A percentile compares a stretch with the other conserved stretches of the same genome.
Conservation (phyloP, 2,888 invertebrate species). For the Scelioninae gen. 1 region DNA sequence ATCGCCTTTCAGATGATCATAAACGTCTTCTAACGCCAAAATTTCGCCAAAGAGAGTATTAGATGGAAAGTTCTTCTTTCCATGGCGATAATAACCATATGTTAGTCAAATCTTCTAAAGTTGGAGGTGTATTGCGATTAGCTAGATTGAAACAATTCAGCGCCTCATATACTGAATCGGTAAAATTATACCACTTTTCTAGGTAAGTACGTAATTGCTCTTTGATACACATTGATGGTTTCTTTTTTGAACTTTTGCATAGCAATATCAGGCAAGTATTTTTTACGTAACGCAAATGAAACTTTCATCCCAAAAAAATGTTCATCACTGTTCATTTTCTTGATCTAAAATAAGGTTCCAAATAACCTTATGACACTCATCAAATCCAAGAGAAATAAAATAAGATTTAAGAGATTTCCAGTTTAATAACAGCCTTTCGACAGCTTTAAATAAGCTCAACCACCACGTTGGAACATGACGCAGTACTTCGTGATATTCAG, state of each 20-base stretch:
- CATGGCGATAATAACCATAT: slow-evolving; percentile 6
- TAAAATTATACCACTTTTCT: slow-evolving; percentile 19
- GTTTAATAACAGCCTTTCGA: slow-evolving; percentile 1
- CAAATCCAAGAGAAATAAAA: neutral
- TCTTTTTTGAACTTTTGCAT: slow-evolving; percentile 3
- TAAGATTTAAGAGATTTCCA: slow-evolving; percentile 3
- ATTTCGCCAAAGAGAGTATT: slow-evolving; percentile 14
- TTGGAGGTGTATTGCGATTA: neutral
- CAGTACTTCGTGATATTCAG: slow-evolving; percentile 1
- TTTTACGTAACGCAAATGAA: neutral
- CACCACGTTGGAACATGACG: slow-evolving; percentile 9
- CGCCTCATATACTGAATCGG: neutral
- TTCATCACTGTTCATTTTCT: neutral
- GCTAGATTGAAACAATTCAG: slow-evolving; percentile 3
- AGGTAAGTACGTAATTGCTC: slow-evolving; percentile 10
- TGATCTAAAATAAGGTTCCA: neutral
- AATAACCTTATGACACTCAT: neutral
- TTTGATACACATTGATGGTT: slow-evolving; percentile 6
- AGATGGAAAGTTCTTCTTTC: slow-evolving; percentile 5
- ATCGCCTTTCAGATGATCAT: neutral
- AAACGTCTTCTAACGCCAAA: slow-evolving; percentile 7
- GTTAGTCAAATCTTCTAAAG: slow-evolving; percentile 1
- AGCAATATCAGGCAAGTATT: neutral
- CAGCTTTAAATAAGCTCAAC: neutral
- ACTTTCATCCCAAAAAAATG: slow-evolving; percentile 14